Evolutionary conservation across 2,888 invertebrate species (phyloP).

Genomic region (Thysanoteuthis rhombus): DNA sequence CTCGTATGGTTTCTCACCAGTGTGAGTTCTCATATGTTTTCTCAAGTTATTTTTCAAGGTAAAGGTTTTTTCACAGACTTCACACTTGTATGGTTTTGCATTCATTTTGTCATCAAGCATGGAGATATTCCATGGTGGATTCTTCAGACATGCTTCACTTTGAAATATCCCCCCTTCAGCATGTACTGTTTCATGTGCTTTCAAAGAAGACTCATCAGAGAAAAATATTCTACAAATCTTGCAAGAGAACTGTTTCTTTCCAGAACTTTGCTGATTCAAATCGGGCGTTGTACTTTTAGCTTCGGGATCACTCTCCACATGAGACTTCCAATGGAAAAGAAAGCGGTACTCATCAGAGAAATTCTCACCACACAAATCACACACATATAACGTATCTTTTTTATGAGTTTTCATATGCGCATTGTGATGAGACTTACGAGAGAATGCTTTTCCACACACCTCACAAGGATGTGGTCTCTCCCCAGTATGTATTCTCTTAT

Average conservation of each 20-base stretch:
- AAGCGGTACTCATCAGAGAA: background rate
- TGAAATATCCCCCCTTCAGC: background rate
- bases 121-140: background rate
- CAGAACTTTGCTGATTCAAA: background rate
- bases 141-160: background rate
- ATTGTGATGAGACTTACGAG: background rate
- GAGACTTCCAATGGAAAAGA: background rate
- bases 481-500: background rate
- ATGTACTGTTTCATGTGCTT: background rate
- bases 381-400: background rate
- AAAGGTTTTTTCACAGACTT: conserved; percentile 25
- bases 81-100: background rate
- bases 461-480: background rate
- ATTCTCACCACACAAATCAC: background rate
- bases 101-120: background rate
- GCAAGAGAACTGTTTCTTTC: background rate
- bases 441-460: background rate
- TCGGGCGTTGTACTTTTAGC: background rate
- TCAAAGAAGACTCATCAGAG: background rate
- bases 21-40: conserved; percentile 16
- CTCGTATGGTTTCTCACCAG: conserved; percentile 1
- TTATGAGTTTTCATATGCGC: background rate
- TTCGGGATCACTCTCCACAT: background rate
- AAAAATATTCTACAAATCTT: background rate
- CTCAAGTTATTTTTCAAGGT: background rate